These are phyloP conservation scores for Rhipidura dahli DNA, from an alignment of 2,113 vertebrate genomes.

Conservation along the genomic window DNA sequence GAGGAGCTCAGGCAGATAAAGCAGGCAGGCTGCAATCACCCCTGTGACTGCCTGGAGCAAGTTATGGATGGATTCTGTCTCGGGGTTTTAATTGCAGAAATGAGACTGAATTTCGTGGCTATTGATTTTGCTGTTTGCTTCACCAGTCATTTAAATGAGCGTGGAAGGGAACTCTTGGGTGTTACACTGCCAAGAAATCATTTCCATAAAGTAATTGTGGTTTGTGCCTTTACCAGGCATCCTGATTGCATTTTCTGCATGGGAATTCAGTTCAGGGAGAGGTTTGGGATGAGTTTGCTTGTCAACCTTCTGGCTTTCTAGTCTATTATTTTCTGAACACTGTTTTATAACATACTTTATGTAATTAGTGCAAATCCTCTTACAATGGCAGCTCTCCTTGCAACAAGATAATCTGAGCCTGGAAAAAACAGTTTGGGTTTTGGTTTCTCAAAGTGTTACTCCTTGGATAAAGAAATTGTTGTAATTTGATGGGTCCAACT, in stretches of 20 bases:
- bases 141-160: neutral
- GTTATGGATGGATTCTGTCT: neutral
- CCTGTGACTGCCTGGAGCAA: neutral
- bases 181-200: neutral
- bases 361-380: slow-evolving; percentile 35
- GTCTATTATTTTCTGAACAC: neutral
- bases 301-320: neutral
- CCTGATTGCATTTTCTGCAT: neutral
- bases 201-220: neutral
- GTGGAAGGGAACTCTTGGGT: neutral
- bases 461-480: neutral
- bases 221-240: neutral
- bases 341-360: neutral
- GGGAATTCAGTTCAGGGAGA: neutral
- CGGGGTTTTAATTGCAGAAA: neutral
- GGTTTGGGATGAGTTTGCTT: neutral
- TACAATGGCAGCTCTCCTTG: neutral
- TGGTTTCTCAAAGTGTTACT: neutral
- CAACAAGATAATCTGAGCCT: neutral
- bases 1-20: neutral
- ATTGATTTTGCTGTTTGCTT: neutral
- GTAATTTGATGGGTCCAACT: neutral
- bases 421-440: neutral
- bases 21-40: neutral
- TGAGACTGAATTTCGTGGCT: neutral